Evolutionary conservation across 2,113 vertebrate genomes (phyloP).

Genomic region (Cebus imitator): DNA sequence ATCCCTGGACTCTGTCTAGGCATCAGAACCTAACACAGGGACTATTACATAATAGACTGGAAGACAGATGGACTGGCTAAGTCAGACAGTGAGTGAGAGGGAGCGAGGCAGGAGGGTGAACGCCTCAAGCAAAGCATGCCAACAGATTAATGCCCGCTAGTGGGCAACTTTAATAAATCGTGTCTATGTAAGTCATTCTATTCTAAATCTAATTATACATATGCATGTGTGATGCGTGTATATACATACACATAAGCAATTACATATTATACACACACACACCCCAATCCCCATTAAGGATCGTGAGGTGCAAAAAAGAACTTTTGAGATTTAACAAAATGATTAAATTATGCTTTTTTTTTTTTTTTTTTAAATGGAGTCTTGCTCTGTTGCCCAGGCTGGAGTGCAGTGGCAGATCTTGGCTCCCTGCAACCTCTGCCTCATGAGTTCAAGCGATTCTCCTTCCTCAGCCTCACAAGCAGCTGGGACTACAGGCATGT

Average conservation of each 20-base stretch:
- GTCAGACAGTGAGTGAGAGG: accelerated
- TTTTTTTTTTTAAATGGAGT: too few relatives aligned
- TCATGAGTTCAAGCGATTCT: too few relatives aligned
- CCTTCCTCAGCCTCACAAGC: too few relatives aligned
- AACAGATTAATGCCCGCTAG: neutral
- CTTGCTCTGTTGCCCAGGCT: too few relatives aligned
- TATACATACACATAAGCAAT: neutral
- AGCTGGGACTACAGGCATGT: too few relatives aligned
- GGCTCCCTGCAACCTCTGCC: too few relatives aligned
- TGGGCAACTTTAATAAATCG: neutral
- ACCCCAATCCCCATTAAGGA: neutral
- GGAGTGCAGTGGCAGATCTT: too few relatives aligned
- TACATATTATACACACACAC: neutral
- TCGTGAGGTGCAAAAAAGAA: neutral
- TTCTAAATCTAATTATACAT: neutral
- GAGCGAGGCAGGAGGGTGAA: neutral
- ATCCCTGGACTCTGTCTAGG: neutral
- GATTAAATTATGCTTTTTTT: neutral
- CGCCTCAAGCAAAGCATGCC: neutral
- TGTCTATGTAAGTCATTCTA: neutral
- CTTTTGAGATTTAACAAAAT: neutral
- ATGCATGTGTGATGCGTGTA: accelerated
- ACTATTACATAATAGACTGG: neutral
- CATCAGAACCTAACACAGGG: neutral
- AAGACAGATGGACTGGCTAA: neutral